Evolutionary conservation across 2,888 invertebrate genomes (phyloP).

Genomic region (Toxonevra muliebris): DNA sequence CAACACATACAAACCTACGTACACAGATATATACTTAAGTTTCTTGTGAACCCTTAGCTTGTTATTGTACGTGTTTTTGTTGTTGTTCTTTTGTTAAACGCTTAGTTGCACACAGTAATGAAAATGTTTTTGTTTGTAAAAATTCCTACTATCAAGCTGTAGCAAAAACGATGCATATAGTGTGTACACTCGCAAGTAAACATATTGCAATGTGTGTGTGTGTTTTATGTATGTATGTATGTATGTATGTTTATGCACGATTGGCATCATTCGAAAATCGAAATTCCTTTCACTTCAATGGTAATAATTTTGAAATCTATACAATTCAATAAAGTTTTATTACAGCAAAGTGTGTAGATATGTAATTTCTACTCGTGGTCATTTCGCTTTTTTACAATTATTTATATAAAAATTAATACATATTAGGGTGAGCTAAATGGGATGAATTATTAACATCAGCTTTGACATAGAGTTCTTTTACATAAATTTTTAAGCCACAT

Average conservation of each 20-base stretch:
- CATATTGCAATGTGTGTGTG: conserved; percentile 25
- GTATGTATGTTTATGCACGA: conserved; percentile 6
- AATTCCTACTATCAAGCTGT: conserved; percentile 32
- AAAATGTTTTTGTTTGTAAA: conserved; percentile 60
- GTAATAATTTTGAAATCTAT: conserved; percentile 64
- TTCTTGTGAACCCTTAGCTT: too few species aligned
- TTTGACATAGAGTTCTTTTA: too few species aligned
- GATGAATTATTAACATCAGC: too few species aligned
- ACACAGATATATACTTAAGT: too few species aligned
- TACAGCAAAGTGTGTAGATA: conserved; percentile 41
- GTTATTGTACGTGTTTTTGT: conserved; percentile 59
- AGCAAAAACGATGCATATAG: background rate
- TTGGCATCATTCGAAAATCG: conserved; percentile 23
- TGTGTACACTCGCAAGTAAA: background rate
- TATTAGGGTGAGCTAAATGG: too few species aligned
- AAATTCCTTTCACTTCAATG: conserved; percentile 59
- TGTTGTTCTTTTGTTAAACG: conserved; percentile 49
- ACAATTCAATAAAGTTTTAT: conserved; percentile 65
- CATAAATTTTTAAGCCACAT: too few species aligned
- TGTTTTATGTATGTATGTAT: conserved; percentile 38
- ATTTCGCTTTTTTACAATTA: too few species aligned
- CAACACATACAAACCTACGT: too few species aligned
- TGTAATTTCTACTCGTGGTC: too few species aligned
- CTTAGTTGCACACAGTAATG: conserved; percentile 59
- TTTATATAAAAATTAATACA: too few species aligned